phyloP scores from a whole-genome alignment of 92 coral and sea anemone genomes.

The Parazoanthus atlanticus region DNA sequence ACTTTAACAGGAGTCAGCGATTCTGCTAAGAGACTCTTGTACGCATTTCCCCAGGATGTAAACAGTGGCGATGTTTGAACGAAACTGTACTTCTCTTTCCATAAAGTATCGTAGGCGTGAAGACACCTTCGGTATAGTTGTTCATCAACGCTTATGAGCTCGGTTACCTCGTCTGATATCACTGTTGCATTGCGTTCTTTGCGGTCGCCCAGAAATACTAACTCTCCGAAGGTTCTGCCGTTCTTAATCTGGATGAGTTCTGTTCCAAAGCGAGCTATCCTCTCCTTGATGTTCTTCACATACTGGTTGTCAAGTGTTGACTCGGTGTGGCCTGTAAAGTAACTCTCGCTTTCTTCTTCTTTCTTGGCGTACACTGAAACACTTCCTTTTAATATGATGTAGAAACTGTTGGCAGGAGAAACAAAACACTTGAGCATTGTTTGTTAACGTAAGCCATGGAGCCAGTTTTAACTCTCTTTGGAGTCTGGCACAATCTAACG shows the following conservation, averaged over 20 bases:
- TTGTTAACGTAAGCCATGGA: not conserved
- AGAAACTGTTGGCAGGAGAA: slow-evolving; percentile 61
- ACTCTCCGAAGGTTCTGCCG: slow-evolving; percentile 92
- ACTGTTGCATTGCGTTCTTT: slow-evolving; percentile 93
- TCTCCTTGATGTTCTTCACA: slow-evolving; percentile 77
- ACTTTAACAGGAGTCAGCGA: slow-evolving; percentile 74
- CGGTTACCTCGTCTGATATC: slow-evolving; percentile 83
- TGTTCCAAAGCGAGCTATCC: slow-evolving; percentile 83
- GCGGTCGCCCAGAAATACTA: slow-evolving; percentile 72
- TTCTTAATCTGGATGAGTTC: slow-evolving; percentile 74
- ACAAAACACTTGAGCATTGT: not conserved
- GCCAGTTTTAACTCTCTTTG: not conserved
- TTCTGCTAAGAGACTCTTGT: slow-evolving; percentile 77
- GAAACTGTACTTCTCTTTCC: slow-evolving; percentile 80
- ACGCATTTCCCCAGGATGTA: slow-evolving; percentile 67
- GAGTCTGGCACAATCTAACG: too few relatives aligned
- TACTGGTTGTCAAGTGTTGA: slow-evolving; percentile 54
- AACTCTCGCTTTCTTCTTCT: slow-evolving; percentile 66
- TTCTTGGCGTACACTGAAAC: slow-evolving; percentile 89
- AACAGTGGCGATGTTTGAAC: slow-evolving; percentile 76
- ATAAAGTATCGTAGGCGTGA: slow-evolving; percentile 58
- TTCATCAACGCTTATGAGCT: slow-evolving; percentile 68
- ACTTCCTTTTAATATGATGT: slow-evolving; percentile 87
- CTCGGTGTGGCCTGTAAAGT: slow-evolving; percentile 43
- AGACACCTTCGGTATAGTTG: slow-evolving; percentile 64